Conservation (phyloP, 1,140 invertebrate species). For the Delia radicum region DNA sequence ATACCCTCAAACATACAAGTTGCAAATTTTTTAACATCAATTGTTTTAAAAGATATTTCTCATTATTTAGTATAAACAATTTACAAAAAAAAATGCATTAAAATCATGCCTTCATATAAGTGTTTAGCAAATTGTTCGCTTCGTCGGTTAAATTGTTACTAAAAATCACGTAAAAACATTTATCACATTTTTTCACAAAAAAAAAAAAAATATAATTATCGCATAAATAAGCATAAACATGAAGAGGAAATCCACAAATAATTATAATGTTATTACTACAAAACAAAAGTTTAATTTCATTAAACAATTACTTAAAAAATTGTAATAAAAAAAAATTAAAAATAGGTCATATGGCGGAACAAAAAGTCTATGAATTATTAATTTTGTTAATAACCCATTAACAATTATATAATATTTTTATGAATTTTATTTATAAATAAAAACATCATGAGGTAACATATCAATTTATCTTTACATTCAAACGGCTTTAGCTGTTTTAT, state of each 20-base stretch:
- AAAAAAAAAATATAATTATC: not conserved
- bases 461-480: too few relatives aligned
- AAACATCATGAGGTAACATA: too few relatives aligned
- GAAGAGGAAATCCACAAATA: conserved; percentile 10
- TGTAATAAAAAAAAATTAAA: not conserved
- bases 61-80: not conserved
- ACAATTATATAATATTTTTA: too few relatives aligned
- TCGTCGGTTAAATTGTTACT: not conserved
- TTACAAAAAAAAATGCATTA: not conserved
- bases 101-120: not conserved
- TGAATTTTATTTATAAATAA: too few relatives aligned
- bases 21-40: not conserved
- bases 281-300: not conserved
- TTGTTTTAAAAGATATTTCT: not conserved
- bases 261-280: not conserved
- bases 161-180: conserved; percentile 19
- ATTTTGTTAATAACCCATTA: too few relatives aligned
- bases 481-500: too few relatives aligned
- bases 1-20: not conserved
- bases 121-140: not conserved
- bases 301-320: not conserved
- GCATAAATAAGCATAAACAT: not conserved
- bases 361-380: not conserved
- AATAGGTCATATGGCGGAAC: not conserved
- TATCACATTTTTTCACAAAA: conserved; percentile 6